Conservation (phyloP, 35 echinoderm and acorn worm species). For the Diadema setosum region DNA sequence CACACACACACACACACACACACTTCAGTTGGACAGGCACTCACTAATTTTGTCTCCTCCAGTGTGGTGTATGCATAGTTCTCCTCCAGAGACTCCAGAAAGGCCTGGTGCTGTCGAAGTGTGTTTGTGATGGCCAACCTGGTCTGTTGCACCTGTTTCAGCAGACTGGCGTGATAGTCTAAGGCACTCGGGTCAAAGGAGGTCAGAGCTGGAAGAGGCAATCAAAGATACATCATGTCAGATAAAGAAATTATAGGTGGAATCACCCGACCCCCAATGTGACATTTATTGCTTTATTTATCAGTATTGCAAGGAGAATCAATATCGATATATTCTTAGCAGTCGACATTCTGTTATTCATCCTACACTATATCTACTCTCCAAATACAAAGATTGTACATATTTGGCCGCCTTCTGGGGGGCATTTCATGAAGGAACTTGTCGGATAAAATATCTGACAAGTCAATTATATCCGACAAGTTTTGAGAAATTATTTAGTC, state of each 20-base stretch:
- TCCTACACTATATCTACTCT: background rate
- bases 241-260: too few species aligned
- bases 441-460: too few species aligned
- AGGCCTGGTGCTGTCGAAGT: background rate
- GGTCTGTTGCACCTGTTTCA: background rate
- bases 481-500: too few species aligned
- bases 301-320: background rate
- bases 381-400: background rate
- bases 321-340: background rate
- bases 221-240: background rate
- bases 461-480: too few species aligned
- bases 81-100: background rate
- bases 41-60: background rate
- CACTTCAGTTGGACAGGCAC: background rate
- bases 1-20: background rate
- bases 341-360: background rate
- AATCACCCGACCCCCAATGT: too few species aligned
- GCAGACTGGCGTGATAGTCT: background rate
- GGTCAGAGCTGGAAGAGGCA: background rate
- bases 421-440: too few species aligned
- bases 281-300: background rate
- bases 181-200: background rate
- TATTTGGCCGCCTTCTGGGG: background rate
- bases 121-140: background rate
- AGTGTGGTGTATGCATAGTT: background rate